phyloP scores from a whole-genome alignment of 2,113 vertebrate species.

The Cyanocitta stelleri region DNA sequence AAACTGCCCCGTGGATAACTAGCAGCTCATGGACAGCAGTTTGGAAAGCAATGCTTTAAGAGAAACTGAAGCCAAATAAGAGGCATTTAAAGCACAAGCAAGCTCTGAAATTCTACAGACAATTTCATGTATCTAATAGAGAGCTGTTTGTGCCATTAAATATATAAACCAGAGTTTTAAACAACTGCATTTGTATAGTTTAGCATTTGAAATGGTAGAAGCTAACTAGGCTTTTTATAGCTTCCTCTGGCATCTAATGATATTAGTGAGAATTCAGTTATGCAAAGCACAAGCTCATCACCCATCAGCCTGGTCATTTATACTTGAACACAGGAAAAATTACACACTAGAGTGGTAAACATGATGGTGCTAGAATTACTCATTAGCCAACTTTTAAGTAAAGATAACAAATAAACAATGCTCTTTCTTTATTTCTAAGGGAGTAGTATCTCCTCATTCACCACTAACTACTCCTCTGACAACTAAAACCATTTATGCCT shows the following conservation, averaged over 20 bases:
- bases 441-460: background rate
- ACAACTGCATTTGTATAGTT: slow-evolving; percentile 3
- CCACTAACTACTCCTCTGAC: background rate
- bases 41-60: background rate
- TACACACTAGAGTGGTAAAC: background rate
- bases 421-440: background rate
- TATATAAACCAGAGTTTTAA: background rate
- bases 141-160: slow-evolving; percentile 1
- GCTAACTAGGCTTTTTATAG: slow-evolving; percentile 45
- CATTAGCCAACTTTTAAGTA: slow-evolving; percentile 38
- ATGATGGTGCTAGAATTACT: background rate
- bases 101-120: background rate
- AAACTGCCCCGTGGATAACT: background rate
- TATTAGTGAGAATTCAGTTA: slow-evolving; percentile 44
- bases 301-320: slow-evolving; percentile 33
- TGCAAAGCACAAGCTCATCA: slow-evolving; percentile 29
- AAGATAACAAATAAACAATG: slow-evolving; percentile 9
- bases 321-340: background rate
- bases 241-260: background rate
- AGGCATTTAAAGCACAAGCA: background rate
- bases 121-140: background rate
- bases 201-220: slow-evolving; percentile 10
- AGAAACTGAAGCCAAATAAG: background rate
- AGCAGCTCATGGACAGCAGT: background rate
- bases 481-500: background rate